phyloP scores from a whole-genome alignment of 92 coral and sea anemone genomes.

The Zoanthus solanderi region DNA sequence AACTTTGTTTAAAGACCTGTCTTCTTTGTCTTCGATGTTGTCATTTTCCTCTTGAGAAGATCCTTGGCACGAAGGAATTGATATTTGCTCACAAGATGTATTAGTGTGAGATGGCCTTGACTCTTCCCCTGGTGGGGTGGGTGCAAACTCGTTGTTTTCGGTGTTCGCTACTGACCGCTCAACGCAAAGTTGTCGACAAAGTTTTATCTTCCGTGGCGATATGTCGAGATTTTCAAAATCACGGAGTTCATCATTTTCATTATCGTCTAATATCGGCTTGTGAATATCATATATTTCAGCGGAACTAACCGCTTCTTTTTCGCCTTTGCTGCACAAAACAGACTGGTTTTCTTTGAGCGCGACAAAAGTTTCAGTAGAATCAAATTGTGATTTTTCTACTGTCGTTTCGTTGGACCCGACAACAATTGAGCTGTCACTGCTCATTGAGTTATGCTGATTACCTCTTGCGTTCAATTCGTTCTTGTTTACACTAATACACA shows the following conservation, averaged over 20 bases:
- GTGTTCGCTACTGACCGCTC: not conserved
- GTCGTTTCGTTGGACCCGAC: not conserved
- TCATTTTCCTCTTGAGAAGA: not conserved
- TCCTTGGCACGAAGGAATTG: not conserved
- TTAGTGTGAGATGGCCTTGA: not conserved
- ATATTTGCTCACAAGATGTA: not conserved
- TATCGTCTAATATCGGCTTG: not conserved
- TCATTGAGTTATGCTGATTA: no score
- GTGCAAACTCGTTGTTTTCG: not conserved
- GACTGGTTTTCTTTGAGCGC: not conserved
- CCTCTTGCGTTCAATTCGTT: not conserved
- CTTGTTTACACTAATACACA: not conserved
- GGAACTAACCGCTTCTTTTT: not conserved
- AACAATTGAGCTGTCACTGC: not conserved
- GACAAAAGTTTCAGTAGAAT: not conserved
- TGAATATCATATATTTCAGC: not conserved
- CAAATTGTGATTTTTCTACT: not conserved
- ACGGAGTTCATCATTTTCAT: not conserved
- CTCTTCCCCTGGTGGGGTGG: not conserved
- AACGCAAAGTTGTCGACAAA: not conserved
- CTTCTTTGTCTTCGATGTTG: not conserved
- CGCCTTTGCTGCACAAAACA: not conserved
- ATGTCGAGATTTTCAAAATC: not conserved
- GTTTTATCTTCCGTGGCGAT: not conserved
- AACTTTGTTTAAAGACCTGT: not conserved